These are phyloP conservation scores for Chromobotia macracanthus DNA, from an alignment of 2,797 vertebrate genomes.

Conservation along the genomic window DNA sequence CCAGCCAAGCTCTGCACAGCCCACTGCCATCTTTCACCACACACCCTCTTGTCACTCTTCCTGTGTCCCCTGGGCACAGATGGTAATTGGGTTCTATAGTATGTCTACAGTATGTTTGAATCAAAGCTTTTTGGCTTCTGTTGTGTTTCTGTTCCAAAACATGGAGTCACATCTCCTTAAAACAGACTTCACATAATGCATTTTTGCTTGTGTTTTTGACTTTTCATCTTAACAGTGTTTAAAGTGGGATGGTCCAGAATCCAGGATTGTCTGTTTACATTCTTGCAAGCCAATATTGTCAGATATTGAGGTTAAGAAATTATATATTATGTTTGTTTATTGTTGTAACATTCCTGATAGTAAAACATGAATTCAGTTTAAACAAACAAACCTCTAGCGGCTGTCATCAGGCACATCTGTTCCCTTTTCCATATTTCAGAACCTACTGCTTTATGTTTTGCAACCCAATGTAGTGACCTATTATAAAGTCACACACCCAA, in stretches of 20 bases:
- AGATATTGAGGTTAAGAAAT: no score
- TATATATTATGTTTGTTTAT: no score
- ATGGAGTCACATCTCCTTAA: no score
- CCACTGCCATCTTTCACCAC: slow-evolving; percentile 64
- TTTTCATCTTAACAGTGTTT: no score
- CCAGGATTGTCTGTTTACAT: no score
- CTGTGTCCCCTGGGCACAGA: slow-evolving; percentile 35
- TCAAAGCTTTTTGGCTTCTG: slow-evolving; percentile 6
- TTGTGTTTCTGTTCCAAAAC: background rate
- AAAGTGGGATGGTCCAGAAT: no score
- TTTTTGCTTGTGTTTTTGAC: background rate
- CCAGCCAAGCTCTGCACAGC: slow-evolving; percentile 63
- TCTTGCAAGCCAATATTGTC: no score
- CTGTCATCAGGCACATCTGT: no score
- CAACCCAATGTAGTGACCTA: slow-evolving; percentile 5
- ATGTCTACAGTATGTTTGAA: slow-evolving; percentile 11
- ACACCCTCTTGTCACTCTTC: slow-evolving; percentile 56
- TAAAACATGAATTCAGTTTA: no score
- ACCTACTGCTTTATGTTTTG: background rate
- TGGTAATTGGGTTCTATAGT: slow-evolving; percentile 36
- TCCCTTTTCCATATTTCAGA: no score
- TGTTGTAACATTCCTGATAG: no score
- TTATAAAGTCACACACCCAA: background rate
- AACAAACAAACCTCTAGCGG: no score
- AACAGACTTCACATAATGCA: background rate